Evolutionary conservation across 2,888 invertebrate species (phyloP), one percentile per base, ranked within the genome.

Genomic region (Andrena trimmerana): DNA sequence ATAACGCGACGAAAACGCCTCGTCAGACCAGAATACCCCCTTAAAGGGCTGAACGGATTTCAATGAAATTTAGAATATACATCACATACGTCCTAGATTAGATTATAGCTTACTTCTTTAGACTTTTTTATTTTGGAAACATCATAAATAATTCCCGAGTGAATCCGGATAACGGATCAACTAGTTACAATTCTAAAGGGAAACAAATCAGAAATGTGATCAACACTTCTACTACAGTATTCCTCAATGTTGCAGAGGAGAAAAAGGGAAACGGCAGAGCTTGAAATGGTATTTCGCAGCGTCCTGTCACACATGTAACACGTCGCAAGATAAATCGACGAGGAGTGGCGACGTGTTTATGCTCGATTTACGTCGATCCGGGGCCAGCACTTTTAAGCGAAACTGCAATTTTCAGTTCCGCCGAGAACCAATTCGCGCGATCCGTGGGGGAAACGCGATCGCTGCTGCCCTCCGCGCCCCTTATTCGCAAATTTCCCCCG

Each of bases 401-500:
- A 63, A 63, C 67, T 66, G 52, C 54, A 71, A 80, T 79, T 71
- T 62, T 63, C 80, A 48, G 60, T 68, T 57, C 13, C 33, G 13
- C 27, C 20, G 52, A 50, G 24, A 31, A 68, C 36, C 59, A 42
- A 78, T 79, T 29, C 70, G 59, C 50, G 29, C 42, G 78, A 57
- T 52, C 20, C 70, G n/a, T 1, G 7, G 20, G 24, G 33, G 13
- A n/a, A 36, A 73, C 27, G 65, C 33, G n/a, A 13, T 52, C 50
- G 31, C 54, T 1, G 42, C 42, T 4, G 36, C 60, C 66, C 66
- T 75, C 67, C 52, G 27, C 65, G 60, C 72, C 71, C 52, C 62
- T 79, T 81, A 80, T 86, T 73, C 67, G 59, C 16, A 79, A 84
- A 74, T 78, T 81, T 82, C 52, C 16, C 52, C 59, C 7, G 29